These are phyloP conservation scores for Chaetodon trifasciatus DNA, from an alignment of 2,797 vertebrate species.

Conservation along the genomic window DNA sequence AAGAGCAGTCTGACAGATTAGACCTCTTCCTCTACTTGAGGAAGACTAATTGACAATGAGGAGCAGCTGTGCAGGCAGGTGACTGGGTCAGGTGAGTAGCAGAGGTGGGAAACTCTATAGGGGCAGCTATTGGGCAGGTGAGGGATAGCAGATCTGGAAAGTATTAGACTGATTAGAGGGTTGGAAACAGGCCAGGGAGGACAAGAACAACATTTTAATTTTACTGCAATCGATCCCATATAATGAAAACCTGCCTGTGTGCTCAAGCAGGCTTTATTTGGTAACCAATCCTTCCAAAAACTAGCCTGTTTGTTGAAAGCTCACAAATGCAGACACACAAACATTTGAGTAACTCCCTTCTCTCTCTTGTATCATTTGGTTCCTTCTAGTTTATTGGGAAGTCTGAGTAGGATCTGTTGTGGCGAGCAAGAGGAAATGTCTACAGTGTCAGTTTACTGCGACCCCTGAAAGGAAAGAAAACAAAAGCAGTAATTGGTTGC, in stretches of 20 bases:
- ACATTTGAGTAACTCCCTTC: neutral
- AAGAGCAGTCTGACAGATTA: neutral
- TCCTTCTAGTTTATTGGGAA: neutral
- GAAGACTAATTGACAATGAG: neutral
- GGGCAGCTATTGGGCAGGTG: constrained; percentile 1
- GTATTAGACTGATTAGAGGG: neutral
- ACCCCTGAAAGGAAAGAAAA: constrained; percentile 18
- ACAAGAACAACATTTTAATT: neutral
- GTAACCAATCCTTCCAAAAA: neutral
- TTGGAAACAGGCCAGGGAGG: neutral
- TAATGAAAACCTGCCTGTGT: neutral
- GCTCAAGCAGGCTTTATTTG: neutral
- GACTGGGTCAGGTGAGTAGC: neutral
- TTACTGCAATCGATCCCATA: too few relatives aligned
- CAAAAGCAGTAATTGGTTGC: constrained; percentile 28
- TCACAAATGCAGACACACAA: neutral
- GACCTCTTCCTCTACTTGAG: neutral
- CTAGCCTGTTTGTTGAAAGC: neutral
- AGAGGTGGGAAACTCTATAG: neutral
- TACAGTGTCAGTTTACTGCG: constrained; percentile 11
- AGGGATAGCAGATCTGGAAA: neutral
- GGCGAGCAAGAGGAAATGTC: constrained; percentile 6
- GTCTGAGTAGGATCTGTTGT: neutral
- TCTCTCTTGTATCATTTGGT: neutral
- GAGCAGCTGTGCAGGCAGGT: neutral